Percentiles rank a stretch among this genome's conserved stretches.
Evolutionary conservation across 1,140 invertebrate genomes (phyloP).

Genomic region (Gryon sp.): DNA sequence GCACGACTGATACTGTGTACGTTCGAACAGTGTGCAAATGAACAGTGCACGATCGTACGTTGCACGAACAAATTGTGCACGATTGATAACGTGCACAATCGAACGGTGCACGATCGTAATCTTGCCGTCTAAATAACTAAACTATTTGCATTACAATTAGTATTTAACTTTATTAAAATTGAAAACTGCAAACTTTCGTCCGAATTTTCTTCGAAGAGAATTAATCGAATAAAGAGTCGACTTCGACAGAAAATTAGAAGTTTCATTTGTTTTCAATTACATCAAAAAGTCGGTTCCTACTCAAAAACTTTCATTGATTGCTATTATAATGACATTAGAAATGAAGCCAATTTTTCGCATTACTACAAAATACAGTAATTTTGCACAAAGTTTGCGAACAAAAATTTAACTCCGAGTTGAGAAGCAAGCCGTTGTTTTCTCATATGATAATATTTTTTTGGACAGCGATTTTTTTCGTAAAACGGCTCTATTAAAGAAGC

Average conservation of each 20-base stretch:
- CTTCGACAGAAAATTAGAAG: background rate
- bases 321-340: background rate
- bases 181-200: background rate
- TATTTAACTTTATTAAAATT: conserved; percentile 5
- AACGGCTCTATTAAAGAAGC: conserved; percentile 37
- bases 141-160: conserved; percentile 5
- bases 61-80: too few relatives aligned
- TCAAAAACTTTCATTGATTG: background rate
- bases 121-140: background rate
- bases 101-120: too few relatives aligned
- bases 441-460: conserved; percentile 34
- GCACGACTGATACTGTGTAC: background rate
- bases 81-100: too few relatives aligned
- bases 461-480: conserved; percentile 42
- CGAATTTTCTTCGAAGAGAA: background rate
- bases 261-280: background rate
- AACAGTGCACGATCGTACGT: too few relatives aligned
- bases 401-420: too few relatives aligned
- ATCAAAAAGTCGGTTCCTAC: background rate
- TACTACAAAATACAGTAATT: background rate
- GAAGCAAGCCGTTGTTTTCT: conserved; percentile 16
- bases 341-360: background rate
- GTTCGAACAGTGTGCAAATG: too few relatives aligned
- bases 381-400: background rate
- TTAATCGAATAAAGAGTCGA: conserved; percentile 1